A percentile compares a stretch with the other conserved stretches of the same genome.
Evolutionary conservation across 92 coral and sea anemone genomes (phyloP).

Genomic region (Pocillopora grandis): DNA sequence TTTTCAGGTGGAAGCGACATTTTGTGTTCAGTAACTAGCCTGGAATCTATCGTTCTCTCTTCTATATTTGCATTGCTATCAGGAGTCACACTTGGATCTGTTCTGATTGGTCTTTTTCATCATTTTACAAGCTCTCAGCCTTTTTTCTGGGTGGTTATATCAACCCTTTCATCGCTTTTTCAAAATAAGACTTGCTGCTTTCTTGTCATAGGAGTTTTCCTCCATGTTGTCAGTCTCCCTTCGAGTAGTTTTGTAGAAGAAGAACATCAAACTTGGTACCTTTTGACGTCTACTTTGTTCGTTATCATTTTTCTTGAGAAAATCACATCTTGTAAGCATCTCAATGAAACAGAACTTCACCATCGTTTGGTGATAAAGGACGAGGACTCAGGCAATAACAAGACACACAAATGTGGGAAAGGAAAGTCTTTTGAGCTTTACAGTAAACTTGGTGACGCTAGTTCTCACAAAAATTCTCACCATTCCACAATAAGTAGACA

Average conservation of each 20-base stretch:
- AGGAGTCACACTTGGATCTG: conserved; percentile 25
- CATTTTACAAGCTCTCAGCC: not conserved
- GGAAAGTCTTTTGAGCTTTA: not conserved
- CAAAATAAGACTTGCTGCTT: conserved; percentile 14
- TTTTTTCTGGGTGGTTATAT: not conserved
- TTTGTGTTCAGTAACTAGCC: conserved; percentile 59
- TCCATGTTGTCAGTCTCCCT: conserved; percentile 75
- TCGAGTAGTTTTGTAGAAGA: conserved; percentile 98
- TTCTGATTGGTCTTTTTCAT: conserved; percentile 1
- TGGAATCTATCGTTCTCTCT: conserved; percentile 47
- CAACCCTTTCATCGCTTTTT: not conserved
- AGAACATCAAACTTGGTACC: conserved; percentile 97
- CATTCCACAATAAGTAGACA: not conserved
- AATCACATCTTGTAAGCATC: not conserved
- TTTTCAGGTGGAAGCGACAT: conserved; percentile 87
- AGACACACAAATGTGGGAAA: not conserved
- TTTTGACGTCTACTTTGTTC: conserved; percentile 69
- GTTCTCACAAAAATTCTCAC: not conserved
- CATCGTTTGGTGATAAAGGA: not conserved
- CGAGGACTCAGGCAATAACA: not conserved
- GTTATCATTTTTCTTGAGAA: conserved; percentile 46
- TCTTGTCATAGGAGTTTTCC: conserved; percentile 56
- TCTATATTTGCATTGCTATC: conserved; percentile 25
- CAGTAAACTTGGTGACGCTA: not conserved
- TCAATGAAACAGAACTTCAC: not conserved